These are phyloP conservation scores for Cataglyphis livida DNA, from an alignment of 2,888 invertebrate species.

Conservation along the genomic window DNA sequence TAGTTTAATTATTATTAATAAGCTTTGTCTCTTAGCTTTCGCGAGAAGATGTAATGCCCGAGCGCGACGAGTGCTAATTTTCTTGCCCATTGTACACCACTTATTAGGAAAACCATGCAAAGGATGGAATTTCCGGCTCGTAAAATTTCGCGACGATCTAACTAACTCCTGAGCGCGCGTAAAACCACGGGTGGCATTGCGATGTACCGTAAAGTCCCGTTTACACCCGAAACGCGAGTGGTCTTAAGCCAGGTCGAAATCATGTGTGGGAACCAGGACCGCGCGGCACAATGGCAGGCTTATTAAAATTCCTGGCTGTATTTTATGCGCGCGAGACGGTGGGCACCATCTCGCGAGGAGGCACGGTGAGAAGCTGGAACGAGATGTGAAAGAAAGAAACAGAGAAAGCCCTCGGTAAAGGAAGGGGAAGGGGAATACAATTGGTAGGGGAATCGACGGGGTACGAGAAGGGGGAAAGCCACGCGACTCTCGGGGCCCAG, in stretches of 20 bases:
- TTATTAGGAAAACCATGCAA: slow-evolving; percentile 12
- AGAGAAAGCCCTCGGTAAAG: slow-evolving; percentile 14
- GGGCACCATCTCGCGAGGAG: slow-evolving; percentile 68
- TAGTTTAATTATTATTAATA: neutral
- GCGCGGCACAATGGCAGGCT: slow-evolving; percentile 80
- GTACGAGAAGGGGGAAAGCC: slow-evolving; percentile 76
- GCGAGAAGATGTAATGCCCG: neutral
- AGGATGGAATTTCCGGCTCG: slow-evolving; percentile 58
- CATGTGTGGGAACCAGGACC: slow-evolving; percentile 78
- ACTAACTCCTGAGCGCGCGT: slow-evolving; percentile 66
- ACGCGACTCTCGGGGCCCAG: slow-evolving; percentile 78
- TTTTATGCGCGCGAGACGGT: slow-evolving; percentile 79
- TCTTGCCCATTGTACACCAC: neutral
- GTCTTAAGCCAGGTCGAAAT: slow-evolving; percentile 76
- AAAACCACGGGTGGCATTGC: slow-evolving; percentile 71
- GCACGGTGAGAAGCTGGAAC: slow-evolving; percentile 55
- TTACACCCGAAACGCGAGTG: slow-evolving; percentile 73
- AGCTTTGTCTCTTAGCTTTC: neutral
- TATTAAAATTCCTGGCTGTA: slow-evolving; percentile 83
- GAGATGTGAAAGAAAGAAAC: slow-evolving; percentile 56
- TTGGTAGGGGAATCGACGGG: slow-evolving; percentile 59
- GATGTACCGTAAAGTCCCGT: slow-evolving; percentile 66
- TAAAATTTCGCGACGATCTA: slow-evolving; percentile 74
- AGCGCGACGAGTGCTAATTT: slow-evolving; percentile 13
- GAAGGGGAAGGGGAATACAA: slow-evolving; percentile 35